Evolutionary conservation across 2,888 invertebrate species (phyloP), one percentile per base, ranked within the genome.

Genomic region (Andrena minutula): DNA sequence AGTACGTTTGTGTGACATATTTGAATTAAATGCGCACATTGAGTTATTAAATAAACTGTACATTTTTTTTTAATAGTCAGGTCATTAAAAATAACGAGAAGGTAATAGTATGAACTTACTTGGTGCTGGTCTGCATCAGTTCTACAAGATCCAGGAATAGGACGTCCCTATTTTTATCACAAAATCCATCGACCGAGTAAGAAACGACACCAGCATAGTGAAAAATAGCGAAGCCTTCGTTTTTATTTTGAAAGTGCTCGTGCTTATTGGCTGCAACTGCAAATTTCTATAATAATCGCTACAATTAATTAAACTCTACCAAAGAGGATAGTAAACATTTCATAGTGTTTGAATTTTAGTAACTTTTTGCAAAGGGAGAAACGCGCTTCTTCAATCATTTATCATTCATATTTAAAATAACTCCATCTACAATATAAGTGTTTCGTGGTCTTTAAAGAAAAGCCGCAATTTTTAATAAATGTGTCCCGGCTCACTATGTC

Each of bases 161-260:
- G 28, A 96, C 96, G 92, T 96, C 96, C 49, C 96, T 94, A 92
- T 96, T 96, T 86, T 95, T 94, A 90, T 96, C 96, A 93, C 96
- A 96, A 91, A 96, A 96, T 16, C 96, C 96, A 32, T 95, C 95
- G 8, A 95, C 95, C 86, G 95, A 95, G 92, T 96, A 96, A 74
- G 93, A 94, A 58, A 96, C 96, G 90, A 95, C 95, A n/a, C 96
- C 96, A 26, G 96, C 96, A 91, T 96, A 96, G 91, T 96, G 96
- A 83, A 95, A 95, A 77, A 96, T 94, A 30, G 95, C 93, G 89
- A 96, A 96, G 58, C 95, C 95, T 35, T 94, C 94, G 73, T 94
- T 94, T 61, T 94, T 94, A 30, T 93, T 94, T 86, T 95, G 95
- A 90, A 95, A 96, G 91, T 96, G 96, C 61, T 95, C 95, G 91